phyloP scores from a whole-genome alignment of 2,113 vertebrate species.

The Takifugu bimaculatus region DNA sequence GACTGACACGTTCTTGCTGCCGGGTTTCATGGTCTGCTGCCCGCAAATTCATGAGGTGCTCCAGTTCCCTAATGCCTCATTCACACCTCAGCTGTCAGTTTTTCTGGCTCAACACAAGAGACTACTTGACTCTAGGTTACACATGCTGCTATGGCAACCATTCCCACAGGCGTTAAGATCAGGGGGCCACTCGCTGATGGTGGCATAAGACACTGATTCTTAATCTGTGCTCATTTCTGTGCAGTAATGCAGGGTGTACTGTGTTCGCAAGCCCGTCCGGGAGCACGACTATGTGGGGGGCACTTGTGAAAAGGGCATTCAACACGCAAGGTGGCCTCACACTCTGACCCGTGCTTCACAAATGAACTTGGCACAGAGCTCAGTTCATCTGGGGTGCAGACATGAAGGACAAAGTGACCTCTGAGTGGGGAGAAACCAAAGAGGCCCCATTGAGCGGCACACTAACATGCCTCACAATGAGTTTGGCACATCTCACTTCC shows the following conservation, averaged over 20 bases:
- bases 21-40: constrained; percentile 53
- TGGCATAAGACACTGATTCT: constrained; percentile 49
- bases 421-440: constrained; percentile 40
- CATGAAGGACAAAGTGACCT: constrained; percentile 61
- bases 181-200: constrained; percentile 44
- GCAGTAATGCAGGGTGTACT: constrained; percentile 17
- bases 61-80: constrained; percentile 53
- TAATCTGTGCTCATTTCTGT: constrained; percentile 39
- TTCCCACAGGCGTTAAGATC: constrained; percentile 45
- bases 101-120: constrained; percentile 47
- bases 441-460: constrained; percentile 36
- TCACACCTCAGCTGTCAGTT: constrained; percentile 56
- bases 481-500: constrained; percentile 39
- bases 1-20: constrained; percentile 48
- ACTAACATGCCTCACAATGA: constrained; percentile 42
- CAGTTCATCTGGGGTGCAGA: constrained; percentile 49
- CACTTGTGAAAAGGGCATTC: constrained; percentile 39
- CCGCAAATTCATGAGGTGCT: constrained; percentile 52
- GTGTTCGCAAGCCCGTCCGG: constrained; percentile 30
- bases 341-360: constrained; percentile 54
- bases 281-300: constrained; percentile 39
- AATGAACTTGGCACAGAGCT: constrained; percentile 57
- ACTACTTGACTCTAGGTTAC: constrained; percentile 68
- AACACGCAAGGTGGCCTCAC: constrained; percentile 49
- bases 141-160: constrained; percentile 58